Evolutionary conservation across 1,140 invertebrate species (phyloP).

Genomic region (Thaumatotibia leucotreta): DNA sequence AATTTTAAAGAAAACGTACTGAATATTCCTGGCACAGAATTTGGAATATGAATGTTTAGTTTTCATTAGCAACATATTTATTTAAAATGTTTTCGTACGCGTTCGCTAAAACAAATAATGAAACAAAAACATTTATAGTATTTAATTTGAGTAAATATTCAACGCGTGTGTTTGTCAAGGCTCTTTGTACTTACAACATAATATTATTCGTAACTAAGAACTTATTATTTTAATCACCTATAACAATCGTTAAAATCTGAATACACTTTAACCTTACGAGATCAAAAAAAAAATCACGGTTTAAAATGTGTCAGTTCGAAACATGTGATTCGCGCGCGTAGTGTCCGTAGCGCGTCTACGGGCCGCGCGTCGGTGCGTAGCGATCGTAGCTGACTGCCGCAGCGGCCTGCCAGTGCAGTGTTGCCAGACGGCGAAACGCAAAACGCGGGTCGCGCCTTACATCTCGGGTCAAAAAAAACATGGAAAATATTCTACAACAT

Average conservation of each 20-base stretch:
- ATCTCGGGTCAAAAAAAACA: no score
- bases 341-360: conserved; percentile 1
- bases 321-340: background rate
- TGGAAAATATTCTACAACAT: no score
- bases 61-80: no score
- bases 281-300: background rate
- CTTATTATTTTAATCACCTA: background rate
- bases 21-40: no score
- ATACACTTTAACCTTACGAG: background rate
- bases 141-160: background rate
- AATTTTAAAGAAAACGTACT: no score
- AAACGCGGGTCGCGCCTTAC: no score
- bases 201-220: background rate
- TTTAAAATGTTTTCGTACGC: no score
- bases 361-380: conserved; percentile 21
- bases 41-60: no score
- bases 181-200: background rate
- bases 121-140: no score
- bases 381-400: conserved; percentile 46
- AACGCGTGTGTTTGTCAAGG: background rate
- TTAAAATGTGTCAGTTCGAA: background rate
- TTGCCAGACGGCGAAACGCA: no score
- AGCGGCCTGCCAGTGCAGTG: no score
- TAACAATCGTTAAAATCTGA: background rate
- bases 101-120: no score